Base-by-base conservation (phyloP, 2,888 invertebrate genomes). In the Molanna angustata region DNA sequence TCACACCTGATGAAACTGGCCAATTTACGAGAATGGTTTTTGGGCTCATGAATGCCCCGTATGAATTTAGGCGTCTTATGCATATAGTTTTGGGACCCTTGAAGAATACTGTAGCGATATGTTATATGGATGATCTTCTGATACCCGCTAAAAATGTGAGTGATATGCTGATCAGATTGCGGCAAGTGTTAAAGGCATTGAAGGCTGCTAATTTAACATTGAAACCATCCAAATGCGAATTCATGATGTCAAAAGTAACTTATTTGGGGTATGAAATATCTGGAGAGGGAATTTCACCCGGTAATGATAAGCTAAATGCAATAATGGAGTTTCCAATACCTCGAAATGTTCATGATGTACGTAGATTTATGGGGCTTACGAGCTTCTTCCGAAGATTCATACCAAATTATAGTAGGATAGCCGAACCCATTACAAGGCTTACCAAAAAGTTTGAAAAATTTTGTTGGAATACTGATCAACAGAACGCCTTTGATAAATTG, bases 21-120 rank as follows among this genome's bases (percentile, higher is more conserved):
- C 35, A 35, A 13, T 35, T 35, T n/a, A 35, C 35, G 14, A 35
- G 35, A 35, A 35, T 35, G 35, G 35, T 35, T 11, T 35, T 35
- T 35, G 35, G 35, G 7, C 13, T 35, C 13, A 35, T 35, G 35
- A 35, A 35, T 13, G 35, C 35, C 35, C 35, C 35, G 13, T 35
- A n/a, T 4, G 35, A 27, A 11, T 27, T 27, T 11, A 27, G 27
- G 7, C 27, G 27, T 11, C 11, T 27, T 7, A 27, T 27, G 27
- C 27, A 27, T 11, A 11, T 11, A 6, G 27, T 27, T 11, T 27
- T 27, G 27, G 27, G 27, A 27, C 27, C 27, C 13, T 35, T 35
- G 13, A 35, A 35, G 35, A 35, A 35, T 14, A 35, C 35, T 13
- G 35, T 35, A 35, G 35, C 35, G 4, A 4, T 35, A 35, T 35